Base-by-base conservation (phyloP, 2,797 vertebrate species). In the Bradypodion ventrale region DNA sequence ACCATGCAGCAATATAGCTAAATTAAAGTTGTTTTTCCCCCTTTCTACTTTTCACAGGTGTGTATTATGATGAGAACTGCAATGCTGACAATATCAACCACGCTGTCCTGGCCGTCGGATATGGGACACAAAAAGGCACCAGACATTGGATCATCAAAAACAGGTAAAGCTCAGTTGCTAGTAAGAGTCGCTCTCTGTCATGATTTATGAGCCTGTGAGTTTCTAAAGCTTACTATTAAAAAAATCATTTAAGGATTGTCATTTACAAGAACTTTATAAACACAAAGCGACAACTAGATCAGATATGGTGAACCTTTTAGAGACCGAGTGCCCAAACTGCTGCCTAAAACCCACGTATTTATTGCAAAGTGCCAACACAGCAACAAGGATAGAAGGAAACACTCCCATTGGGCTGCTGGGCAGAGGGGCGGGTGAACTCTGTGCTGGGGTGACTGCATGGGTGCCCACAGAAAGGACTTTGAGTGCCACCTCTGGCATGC, bases 141-240 rank as follows among this genome's bases (percentile, higher is more conserved):
- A 98, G 98, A 87, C 97, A 96, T 93, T 99, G 98, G 98, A 99
- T 99, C 85, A 88, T 99, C 86, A 99, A 99, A 96, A 99, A 99
- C 97, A 99, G 98, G 98, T 99, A 93, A 1, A 32, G 7, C 0
- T 0, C 46, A 21, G 4, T 3, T 1, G 0, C 0, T 0, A 9
- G 0, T 8, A 1, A 0, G 2, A 0, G 2, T 35, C 3, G 1
- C 1, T 5, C 19, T 0, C 16, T 0, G 0, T 15, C n/a, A 4
- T 37, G 29, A 13, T 73, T 62, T 32, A 40, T 7, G 8, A 35
- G 37, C 16, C 23, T 32, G 16, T 13, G 15, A 12, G 5, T 44
- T 15, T n/a, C 35, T 37, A 63, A 63, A 29, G 5, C 49, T 73
- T 46, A 42, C 13, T 44, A 32, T 60, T 76, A 59, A 25, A 13